A percentile compares a stretch with the other conserved stretches of the same genome.
Conservation (phyloP, 2,888 invertebrate species). For the Notodonta dromedarius region DNA sequence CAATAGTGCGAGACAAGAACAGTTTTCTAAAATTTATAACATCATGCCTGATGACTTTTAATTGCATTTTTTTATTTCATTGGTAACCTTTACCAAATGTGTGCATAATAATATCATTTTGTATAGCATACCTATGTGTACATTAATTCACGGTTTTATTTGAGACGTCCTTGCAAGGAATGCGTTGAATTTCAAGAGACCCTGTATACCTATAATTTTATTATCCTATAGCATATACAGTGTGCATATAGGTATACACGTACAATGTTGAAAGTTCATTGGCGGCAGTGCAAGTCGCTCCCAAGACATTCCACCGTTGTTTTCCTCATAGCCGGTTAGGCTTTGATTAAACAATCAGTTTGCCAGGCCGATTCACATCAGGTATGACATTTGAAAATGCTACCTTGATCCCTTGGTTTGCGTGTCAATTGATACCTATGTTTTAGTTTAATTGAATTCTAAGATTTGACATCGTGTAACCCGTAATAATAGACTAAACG, state of each 20-base stretch:
- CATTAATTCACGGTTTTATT: too few species aligned
- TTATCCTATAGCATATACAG: too few species aligned
- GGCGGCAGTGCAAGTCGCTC: neutral
- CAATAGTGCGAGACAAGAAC: slow-evolving; percentile 17
- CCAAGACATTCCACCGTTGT: neutral
- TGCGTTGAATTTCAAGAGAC: too few species aligned
- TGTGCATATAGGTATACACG: neutral
- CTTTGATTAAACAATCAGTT: neutral
- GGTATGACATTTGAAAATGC: neutral
- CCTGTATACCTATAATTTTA: too few species aligned
- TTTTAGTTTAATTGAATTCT: too few species aligned
- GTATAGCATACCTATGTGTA: too few species aligned
- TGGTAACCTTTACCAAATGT: too few species aligned
- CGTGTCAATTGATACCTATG: too few species aligned
- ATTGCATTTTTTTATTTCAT: neutral
- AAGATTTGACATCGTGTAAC: too few species aligned
- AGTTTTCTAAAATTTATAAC: slow-evolving; percentile 32
- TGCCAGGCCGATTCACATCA: neutral
- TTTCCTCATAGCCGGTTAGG: neutral
- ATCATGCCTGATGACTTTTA: neutral
- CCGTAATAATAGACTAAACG: too few species aligned
- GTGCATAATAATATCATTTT: too few species aligned
- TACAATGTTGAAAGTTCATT: neutral
- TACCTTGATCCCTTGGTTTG: neutral
- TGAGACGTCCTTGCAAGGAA: too few species aligned